These are phyloP conservation scores for Syngnathus rostellatus DNA, from an alignment of 2,797 vertebrate genomes.

Conservation along the genomic window DNA sequence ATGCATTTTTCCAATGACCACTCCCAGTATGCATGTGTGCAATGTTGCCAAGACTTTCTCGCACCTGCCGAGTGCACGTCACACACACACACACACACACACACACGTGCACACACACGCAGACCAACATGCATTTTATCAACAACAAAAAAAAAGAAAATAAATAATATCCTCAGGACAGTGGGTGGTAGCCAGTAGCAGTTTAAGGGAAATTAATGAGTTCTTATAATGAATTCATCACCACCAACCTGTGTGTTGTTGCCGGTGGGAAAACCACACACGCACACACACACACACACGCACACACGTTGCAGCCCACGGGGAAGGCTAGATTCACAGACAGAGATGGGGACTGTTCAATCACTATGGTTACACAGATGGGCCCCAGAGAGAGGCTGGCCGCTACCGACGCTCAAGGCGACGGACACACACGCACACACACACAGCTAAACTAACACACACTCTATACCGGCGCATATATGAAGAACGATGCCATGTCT, in stretches of 20 bases:
- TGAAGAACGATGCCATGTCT: conserved; percentile 10
- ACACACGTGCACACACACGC: neutral
- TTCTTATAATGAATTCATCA: conserved; percentile 48
- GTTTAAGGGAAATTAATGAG: conserved; percentile 59
- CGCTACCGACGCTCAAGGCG: conserved; percentile 44
- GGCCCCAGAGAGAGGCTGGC: conserved; percentile 46
- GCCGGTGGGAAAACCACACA: conserved; percentile 33
- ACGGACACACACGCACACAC: conserved; percentile 28
- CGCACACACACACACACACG: conserved; percentile 2
- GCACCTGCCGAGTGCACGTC: conserved; percentile 22
- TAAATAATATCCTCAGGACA: conserved; percentile 33
- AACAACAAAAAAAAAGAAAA: neutral
- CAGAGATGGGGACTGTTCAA: conserved; percentile 59
- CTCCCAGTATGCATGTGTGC: neutral
- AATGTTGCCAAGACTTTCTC: neutral
- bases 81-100: conserved; percentile 18
- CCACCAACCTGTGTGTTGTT: conserved; percentile 42
- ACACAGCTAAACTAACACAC: conserved; percentile 22
- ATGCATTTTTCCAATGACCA: neutral
- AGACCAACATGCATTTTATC: conserved; percentile 6
- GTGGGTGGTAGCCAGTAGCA: conserved; percentile 40
- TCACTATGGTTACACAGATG: conserved; percentile 73
- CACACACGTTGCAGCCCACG: conserved; percentile 21
- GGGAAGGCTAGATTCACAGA: conserved; percentile 59
- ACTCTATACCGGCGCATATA: conserved; percentile 10